Evolutionary conservation across 1,140 invertebrate genomes (phyloP).

Genomic region (Heliconius hermathena): DNA sequence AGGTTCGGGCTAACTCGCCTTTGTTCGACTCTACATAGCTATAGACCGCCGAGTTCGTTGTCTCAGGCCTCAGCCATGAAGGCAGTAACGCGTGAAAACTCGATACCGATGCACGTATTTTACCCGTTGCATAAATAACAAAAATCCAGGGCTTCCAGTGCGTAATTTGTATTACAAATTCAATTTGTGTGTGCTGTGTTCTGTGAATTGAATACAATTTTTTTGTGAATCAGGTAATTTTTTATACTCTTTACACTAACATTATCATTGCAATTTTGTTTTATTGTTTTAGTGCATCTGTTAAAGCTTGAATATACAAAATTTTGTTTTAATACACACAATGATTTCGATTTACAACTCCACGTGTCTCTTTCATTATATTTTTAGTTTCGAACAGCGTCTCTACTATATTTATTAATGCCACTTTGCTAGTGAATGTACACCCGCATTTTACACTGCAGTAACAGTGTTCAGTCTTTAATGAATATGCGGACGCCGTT

Average conservation of each 20-base stretch:
- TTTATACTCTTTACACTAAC: constrained; percentile 9
- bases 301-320: neutral
- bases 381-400: neutral
- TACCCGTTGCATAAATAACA: constrained; percentile 26
- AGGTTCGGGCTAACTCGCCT: constrained; percentile 57
- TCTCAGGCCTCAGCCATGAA: constrained; percentile 34
- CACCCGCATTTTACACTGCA: constrained; percentile 15
- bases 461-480: constrained; percentile 2
- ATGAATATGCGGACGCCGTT: neutral
- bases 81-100: constrained; percentile 38
- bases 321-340: neutral
- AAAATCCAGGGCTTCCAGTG: constrained; percentile 35
- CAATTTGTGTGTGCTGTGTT: constrained; percentile 24
- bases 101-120: constrained; percentile 27
- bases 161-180: constrained; percentile 29
- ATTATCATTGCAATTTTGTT: neutral
- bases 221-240: constrained; percentile 29
- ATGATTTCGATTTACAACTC: neutral
- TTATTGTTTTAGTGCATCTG: neutral
- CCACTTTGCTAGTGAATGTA: neutral
- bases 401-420: neutral
- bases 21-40: constrained; percentile 52
- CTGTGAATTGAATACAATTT: constrained; percentile 26
- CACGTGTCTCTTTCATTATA: neutral
- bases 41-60: constrained; percentile 42